Evolutionary conservation across 2,888 invertebrate species (phyloP).

Genomic region (Onchidella celtica): DNA sequence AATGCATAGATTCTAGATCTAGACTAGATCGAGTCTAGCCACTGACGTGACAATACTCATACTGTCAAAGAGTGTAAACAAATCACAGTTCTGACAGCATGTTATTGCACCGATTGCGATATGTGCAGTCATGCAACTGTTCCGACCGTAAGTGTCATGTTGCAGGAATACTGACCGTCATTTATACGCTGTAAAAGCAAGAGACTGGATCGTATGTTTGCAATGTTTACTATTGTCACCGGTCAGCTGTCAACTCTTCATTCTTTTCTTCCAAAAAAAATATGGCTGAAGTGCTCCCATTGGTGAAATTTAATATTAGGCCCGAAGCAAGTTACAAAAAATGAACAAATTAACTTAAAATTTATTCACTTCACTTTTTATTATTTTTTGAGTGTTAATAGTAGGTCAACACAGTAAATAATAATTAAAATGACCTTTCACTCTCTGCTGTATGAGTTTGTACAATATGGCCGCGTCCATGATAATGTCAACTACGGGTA

Average conservation of each 20-base stretch:
- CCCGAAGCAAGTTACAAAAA: neutral
- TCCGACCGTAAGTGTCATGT: too few species aligned
- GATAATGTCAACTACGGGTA: neutral
- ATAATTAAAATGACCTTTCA: too few species aligned
- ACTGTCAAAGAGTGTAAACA: too few species aligned
- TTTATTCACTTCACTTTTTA: too few species aligned
- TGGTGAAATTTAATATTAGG: slow-evolving; percentile 28
- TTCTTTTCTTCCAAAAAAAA: slow-evolving; percentile 22
- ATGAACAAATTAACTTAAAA: neutral
- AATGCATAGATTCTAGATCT: too few species aligned
- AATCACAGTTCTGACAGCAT: too few species aligned
- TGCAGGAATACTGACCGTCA: slow-evolving; percentile 30
- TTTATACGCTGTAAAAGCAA: slow-evolving; percentile 37
- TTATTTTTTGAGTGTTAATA: neutral
- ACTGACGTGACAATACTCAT: too few species aligned
- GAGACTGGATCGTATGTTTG: slow-evolving; percentile 15
- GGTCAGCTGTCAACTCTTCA: slow-evolving; percentile 52
- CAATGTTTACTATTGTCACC: slow-evolving; percentile 46
- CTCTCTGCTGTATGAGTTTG: too few species aligned
- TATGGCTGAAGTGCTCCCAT: slow-evolving; percentile 40
- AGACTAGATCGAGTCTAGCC: too few species aligned
- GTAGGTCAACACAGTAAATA: too few species aligned
- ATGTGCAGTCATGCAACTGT: too few species aligned
- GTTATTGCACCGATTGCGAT: too few species aligned
- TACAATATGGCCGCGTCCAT: slow-evolving; percentile 32